Conservation (phyloP, 1,140 invertebrate genomes). For the Pseudobourletiella spinata region DNA sequence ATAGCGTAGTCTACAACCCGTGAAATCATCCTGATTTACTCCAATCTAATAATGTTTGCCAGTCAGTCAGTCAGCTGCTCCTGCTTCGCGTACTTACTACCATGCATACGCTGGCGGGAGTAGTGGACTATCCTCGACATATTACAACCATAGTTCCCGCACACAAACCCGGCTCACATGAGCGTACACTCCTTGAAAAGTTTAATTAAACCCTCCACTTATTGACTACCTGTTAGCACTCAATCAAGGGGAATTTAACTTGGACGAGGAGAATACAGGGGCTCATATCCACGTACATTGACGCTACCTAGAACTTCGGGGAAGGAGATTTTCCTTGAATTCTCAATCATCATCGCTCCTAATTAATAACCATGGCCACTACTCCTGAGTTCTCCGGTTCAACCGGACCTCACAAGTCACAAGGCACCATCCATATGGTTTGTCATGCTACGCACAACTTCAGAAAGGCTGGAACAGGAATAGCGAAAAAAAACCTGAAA, state of each 20-base stretch:
- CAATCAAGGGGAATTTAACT: not conserved
- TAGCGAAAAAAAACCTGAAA: too few relatives aligned
- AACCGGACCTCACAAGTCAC: not conserved
- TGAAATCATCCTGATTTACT: too few relatives aligned
- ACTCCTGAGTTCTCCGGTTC: not conserved
- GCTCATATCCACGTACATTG: not conserved
- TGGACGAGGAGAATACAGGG: not conserved
- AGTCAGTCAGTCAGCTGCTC: too few relatives aligned
- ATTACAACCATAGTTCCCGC: not conserved
- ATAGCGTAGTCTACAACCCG: too few relatives aligned
- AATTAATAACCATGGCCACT: not conserved
- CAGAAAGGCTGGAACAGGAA: too few relatives aligned
- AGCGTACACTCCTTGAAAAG: not conserved
- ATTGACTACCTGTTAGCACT: not conserved
- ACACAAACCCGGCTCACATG: not conserved
- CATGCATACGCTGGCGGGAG: too few relatives aligned
- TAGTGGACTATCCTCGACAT: not conserved
- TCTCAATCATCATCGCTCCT: not conserved
- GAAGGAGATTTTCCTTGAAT: not conserved
- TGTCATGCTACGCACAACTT: not conserved
- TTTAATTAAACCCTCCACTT: slow-evolving; percentile 3
- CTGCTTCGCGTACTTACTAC: too few relatives aligned
- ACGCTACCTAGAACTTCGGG: not conserved
- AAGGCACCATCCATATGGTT: not conserved
- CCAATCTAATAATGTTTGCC: too few relatives aligned